Percentiles rank a stretch among this genome's conserved stretches.
These are phyloP conservation scores for Patella vulgata DNA, from an alignment of 1,140 invertebrate genomes.

Conservation along the genomic window DNA sequence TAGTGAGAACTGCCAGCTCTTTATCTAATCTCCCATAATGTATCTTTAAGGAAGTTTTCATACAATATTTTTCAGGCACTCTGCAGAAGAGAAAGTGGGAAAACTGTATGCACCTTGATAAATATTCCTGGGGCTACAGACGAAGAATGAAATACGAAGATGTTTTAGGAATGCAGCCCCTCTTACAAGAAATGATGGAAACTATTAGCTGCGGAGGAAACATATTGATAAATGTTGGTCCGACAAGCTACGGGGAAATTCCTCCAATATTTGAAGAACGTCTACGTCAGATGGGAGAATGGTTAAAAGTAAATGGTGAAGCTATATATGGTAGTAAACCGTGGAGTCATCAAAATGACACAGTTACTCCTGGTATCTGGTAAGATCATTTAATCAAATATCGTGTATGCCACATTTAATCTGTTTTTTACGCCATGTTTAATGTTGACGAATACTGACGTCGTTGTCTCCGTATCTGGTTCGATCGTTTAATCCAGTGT, in stretches of 20 bases:
- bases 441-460: too few relatives aligned
- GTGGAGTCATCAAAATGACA: conserved; percentile 81
- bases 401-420: too few relatives aligned
- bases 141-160: conserved; percentile 79
- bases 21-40: too few relatives aligned
- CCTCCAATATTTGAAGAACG: conserved; percentile 89
- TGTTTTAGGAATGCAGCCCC: conserved; percentile 76
- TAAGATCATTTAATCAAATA: too few relatives aligned
- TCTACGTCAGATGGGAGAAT: conserved; percentile 74
- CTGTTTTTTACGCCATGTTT: too few relatives aligned
- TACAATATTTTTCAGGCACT: conserved; percentile 37
- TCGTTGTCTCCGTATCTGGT: too few relatives aligned
- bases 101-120: conserved; percentile 84
- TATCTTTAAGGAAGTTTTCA: too few relatives aligned
- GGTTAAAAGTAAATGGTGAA: conserved; percentile 86
- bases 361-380: conserved; percentile 72
- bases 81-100: conserved; percentile 66
- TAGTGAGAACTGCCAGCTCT: too few relatives aligned
- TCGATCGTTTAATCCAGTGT: too few relatives aligned
- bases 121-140: conserved; percentile 75
- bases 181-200: conserved; percentile 78
- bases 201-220: conserved; percentile 77
- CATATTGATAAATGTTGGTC: conserved; percentile 88
- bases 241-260: conserved; percentile 89
- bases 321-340: conserved; percentile 85